Percentiles rank a stretch among this genome's conserved stretches.
phyloP scores from a whole-genome alignment of 2,888 invertebrate species.

The Buathra laborator region DNA sequence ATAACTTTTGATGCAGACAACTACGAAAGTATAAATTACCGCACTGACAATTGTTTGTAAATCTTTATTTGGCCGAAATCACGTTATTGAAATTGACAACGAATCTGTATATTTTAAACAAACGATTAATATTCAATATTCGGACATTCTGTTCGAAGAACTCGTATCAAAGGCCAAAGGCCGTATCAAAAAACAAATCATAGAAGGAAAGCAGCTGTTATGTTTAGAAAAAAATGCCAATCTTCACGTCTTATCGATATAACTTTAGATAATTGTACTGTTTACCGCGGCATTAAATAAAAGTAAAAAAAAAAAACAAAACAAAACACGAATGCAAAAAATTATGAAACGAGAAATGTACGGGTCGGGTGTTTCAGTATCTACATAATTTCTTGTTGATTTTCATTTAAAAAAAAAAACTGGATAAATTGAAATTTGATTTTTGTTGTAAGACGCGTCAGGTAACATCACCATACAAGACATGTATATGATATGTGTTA shows the following conservation, averaged over 20 bases:
- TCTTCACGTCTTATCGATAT: slow-evolving; percentile 27
- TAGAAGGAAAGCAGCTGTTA: slow-evolving; percentile 46
- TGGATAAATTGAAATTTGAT: neutral
- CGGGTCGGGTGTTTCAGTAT: slow-evolving; percentile 45
- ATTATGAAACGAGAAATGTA: slow-evolving; percentile 18
- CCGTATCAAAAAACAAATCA: slow-evolving; percentile 29
- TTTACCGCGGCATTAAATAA: slow-evolving; percentile 3
- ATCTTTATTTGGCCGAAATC: neutral
- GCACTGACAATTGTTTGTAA: slow-evolving; percentile 10
- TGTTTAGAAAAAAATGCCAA: slow-evolving; percentile 51
- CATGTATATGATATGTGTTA: slow-evolving; percentile 48
- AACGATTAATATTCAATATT: slow-evolving; percentile 36
- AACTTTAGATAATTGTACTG: slow-evolving; percentile 37
- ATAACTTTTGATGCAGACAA: slow-evolving; percentile 11
- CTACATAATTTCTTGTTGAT: slow-evolving; percentile 42
- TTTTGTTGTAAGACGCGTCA: slow-evolving; percentile 48
- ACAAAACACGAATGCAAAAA: slow-evolving; percentile 13
- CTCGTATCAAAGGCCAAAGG: neutral
- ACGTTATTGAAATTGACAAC: slow-evolving; percentile 20
- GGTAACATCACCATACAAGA: slow-evolving; percentile 52
- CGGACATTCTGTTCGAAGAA: slow-evolving; percentile 5
- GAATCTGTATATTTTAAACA: slow-evolving; percentile 17
- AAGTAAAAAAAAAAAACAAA: slow-evolving; percentile 25
- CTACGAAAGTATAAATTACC: slow-evolving; percentile 20
- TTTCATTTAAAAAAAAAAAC: slow-evolving; percentile 13